Evolutionary conservation across 2,113 vertebrate species (phyloP).

Genomic region (Nothocercus nigrocapillus): DNA sequence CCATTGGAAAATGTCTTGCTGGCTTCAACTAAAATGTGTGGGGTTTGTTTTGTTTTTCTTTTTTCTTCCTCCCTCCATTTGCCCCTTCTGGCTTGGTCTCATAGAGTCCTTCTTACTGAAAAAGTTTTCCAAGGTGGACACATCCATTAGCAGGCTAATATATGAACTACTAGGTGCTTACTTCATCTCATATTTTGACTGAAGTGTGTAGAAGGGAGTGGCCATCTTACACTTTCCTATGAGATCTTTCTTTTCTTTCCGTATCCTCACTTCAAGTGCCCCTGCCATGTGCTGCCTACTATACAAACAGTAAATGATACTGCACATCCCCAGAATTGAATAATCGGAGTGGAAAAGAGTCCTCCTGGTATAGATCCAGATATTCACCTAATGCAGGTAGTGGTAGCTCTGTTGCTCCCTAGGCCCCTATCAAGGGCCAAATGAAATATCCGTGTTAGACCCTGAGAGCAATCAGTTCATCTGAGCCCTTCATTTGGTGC

Average conservation of each 20-base stretch:
- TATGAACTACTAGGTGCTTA: fast-evolving
- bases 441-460: not conserved
- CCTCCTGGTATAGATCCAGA: not conserved
- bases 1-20: not conserved
- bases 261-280: not conserved
- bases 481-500: not conserved
- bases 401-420: not conserved
- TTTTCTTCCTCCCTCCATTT: not conserved
- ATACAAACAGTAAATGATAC: not conserved
- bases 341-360: not conserved
- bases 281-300: fast-evolving
- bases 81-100: not conserved
- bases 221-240: not conserved
- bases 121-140: not conserved
- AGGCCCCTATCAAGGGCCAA: not conserved
- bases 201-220: not conserved
- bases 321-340: not conserved
- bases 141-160: no score
- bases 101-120: not conserved
- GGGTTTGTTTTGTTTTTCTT: not conserved
- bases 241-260: not conserved
- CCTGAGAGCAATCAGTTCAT: not conserved
- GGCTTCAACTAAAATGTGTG: not conserved
- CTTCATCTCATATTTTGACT: not conserved
- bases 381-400: not conserved